Conservation (phyloP, 2,113 vertebrate genomes). For the Phylloscopus trochiloides region DNA sequence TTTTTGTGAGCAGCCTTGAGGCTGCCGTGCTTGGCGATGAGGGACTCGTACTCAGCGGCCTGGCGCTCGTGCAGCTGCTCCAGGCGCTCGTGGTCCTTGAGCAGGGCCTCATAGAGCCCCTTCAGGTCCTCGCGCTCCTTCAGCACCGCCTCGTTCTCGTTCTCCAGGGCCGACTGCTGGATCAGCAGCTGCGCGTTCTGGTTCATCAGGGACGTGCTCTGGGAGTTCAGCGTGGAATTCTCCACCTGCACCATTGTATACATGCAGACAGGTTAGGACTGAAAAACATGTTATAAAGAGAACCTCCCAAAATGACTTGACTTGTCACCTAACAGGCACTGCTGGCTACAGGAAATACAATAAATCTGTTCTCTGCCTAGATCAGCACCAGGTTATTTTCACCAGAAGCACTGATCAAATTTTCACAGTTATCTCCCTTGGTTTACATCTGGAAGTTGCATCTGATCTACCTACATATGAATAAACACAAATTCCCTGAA, state of each 20-base stretch:
- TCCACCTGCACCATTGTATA: slow-evolving; percentile 80
- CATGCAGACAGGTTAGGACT: background rate
- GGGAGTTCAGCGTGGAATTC: slow-evolving; percentile 91
- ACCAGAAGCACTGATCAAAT: background rate
- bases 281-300: background rate
- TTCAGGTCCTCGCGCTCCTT: slow-evolving; percentile 91
- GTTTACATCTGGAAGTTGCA: background rate
- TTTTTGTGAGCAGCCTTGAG: slow-evolving; percentile 90
- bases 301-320: background rate
- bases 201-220: slow-evolving; percentile 89
- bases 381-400: background rate
- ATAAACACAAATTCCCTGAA: background rate
- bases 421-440: background rate
- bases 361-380: background rate
- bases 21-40: slow-evolving; percentile 91
- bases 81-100: slow-evolving; percentile 93
- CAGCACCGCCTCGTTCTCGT: slow-evolving; percentile 83
- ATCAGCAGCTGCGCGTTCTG: slow-evolving; percentile 92
- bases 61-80: slow-evolving; percentile 93
- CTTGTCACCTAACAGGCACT: background rate
- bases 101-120: slow-evolving; percentile 86
- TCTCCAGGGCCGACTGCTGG: slow-evolving; percentile 90
- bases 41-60: slow-evolving; percentile 87
- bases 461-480: background rate
- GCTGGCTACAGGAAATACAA: background rate